These are phyloP conservation scores for Esox masquinongy DNA, from an alignment of 2,797 vertebrate genomes.

Conservation along the genomic window DNA sequence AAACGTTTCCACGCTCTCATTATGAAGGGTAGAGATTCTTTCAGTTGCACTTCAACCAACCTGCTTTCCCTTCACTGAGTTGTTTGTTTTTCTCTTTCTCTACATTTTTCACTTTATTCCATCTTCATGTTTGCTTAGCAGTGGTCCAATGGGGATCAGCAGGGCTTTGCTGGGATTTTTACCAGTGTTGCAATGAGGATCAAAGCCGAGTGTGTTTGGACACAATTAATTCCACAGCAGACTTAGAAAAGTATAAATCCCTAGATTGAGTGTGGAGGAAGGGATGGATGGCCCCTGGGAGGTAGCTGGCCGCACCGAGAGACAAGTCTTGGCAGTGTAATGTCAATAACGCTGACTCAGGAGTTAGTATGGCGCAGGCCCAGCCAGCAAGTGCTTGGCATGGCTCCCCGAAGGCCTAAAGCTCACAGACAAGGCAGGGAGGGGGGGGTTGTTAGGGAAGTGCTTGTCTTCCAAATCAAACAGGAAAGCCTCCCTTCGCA, in stretches of 20 bases:
- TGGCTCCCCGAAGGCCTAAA: constrained; percentile 25
- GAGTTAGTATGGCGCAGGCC: constrained; percentile 54
- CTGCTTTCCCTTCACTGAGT: constrained; percentile 1
- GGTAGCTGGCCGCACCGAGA: background rate
- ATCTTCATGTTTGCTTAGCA: background rate
- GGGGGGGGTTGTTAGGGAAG: constrained; percentile 61
- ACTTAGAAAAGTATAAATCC: constrained; percentile 25
- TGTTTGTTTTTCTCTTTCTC: background rate
- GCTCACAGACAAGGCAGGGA: constrained; percentile 38
- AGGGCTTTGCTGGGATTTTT: background rate
- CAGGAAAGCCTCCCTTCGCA: constrained; percentile 75
- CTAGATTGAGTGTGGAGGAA: constrained; percentile 23
- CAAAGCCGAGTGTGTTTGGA: constrained; percentile 28
- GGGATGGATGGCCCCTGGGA: constrained; percentile 22
- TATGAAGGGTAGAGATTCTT: background rate
- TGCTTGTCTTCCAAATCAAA: constrained; percentile 69
- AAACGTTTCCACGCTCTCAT: constrained; percentile 1
- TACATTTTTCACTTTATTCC: background rate
- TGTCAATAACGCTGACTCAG: constrained; percentile 65
- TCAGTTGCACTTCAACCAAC: background rate
- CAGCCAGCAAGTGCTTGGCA: constrained; percentile 49
- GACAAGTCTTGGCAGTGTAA: constrained; percentile 24
- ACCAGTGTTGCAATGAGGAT: background rate
- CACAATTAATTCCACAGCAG: constrained; percentile 28
- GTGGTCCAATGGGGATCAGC: background rate